These are phyloP conservation scores for Xestia c-nigrum DNA, from an alignment of 2,888 invertebrate genomes.

Conservation along the genomic window DNA sequence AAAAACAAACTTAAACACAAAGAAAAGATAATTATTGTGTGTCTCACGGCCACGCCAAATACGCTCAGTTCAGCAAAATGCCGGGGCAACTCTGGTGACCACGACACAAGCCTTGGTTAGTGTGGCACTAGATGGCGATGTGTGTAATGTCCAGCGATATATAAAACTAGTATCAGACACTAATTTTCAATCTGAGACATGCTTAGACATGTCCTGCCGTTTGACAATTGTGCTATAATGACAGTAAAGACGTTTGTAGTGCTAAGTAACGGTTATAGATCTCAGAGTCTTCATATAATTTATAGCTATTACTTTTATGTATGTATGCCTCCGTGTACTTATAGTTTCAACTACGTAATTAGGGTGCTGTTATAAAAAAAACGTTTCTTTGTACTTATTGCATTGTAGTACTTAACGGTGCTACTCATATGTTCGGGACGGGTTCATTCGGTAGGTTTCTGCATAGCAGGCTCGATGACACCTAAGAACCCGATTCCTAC, in stretches of 20 bases:
- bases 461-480: too few relatives aligned
- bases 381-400: neutral
- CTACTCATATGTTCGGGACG: neutral
- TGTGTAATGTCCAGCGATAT: too few relatives aligned
- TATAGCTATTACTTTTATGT: constrained; percentile 16
- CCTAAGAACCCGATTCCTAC: too few relatives aligned
- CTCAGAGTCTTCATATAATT: constrained; percentile 8
- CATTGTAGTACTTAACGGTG: constrained; percentile 1
- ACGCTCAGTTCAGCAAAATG: too few relatives aligned
- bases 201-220: neutral
- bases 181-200: too few relatives aligned
- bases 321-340: constrained; percentile 40
- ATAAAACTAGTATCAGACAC: too few relatives aligned
- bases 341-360: constrained; percentile 52
- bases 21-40: too few relatives aligned
- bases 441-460: neutral
- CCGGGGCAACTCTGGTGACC: too few relatives aligned
- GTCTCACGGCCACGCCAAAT: too few relatives aligned
- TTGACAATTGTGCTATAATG: neutral
- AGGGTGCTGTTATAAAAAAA: neutral
- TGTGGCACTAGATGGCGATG: too few relatives aligned
- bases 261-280: neutral
- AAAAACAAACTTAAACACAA: too few relatives aligned
- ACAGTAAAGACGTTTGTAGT: neutral
- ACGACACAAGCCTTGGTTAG: too few relatives aligned